Evolutionary conservation across 2,888 invertebrate species (phyloP).

Genomic region (Andrena praecox): DNA sequence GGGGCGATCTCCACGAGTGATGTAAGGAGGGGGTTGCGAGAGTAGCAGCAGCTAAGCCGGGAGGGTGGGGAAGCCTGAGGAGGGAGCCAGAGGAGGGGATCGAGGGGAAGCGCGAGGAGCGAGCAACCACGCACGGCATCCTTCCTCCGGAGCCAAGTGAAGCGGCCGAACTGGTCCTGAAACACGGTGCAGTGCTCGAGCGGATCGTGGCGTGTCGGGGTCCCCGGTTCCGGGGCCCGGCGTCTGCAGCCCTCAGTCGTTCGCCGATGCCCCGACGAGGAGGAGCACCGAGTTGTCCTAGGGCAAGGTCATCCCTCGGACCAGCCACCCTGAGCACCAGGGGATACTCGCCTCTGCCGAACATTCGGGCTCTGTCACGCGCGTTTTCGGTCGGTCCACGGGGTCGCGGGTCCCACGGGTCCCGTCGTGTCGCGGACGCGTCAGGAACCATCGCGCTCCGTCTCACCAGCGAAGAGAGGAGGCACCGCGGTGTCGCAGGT

Average conservation of each 20-base stretch:
- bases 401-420: not conserved
- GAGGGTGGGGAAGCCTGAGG: slow-evolving; percentile 45
- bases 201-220: slow-evolving; percentile 75
- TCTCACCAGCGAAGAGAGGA: not conserved
- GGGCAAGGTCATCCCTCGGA: slow-evolving; percentile 57
- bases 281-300: slow-evolving; percentile 73
- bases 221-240: slow-evolving; percentile 76
- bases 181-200: slow-evolving; percentile 72
- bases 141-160: slow-evolving; percentile 76
- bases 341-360: not conserved
- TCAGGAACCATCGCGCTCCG: not conserved
- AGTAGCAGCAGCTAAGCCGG: slow-evolving; percentile 40
- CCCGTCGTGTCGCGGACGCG: slow-evolving; percentile 22
- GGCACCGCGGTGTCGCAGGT: not conserved
- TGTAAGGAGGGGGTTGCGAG: slow-evolving; percentile 55
- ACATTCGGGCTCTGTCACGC: not conserved
- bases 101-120: slow-evolving; percentile 52
- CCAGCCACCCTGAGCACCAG: slow-evolving; percentile 29
- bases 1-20: slow-evolving; percentile 52
- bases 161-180: slow-evolving; percentile 81
- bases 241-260: slow-evolving; percentile 82
- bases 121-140: slow-evolving; percentile 74
- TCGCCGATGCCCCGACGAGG: slow-evolving; percentile 81
- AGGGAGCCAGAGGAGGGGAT: slow-evolving; percentile 45
- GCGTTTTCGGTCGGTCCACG: not conserved